phyloP scores from a whole-genome alignment of 2,888 invertebrate genomes.

The Ophonus ardosiacus region DNA sequence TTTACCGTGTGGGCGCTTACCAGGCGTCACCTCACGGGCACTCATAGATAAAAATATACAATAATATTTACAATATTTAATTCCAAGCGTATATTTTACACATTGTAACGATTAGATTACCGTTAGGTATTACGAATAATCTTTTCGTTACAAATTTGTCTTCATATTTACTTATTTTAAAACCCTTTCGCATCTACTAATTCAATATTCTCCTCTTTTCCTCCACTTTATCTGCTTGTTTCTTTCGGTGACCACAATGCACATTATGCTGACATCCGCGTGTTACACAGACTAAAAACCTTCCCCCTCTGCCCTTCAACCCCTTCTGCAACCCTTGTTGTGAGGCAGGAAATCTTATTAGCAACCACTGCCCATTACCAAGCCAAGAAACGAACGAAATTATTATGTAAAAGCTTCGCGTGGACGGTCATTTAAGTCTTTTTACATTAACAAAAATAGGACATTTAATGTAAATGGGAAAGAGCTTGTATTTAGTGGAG shows the following conservation, averaged over 20 bases:
- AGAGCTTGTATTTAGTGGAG: background rate
- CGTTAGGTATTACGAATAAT: too few species aligned
- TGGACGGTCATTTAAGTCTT: background rate
- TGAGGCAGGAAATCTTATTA: slow-evolving; percentile 66
- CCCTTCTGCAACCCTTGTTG: background rate
- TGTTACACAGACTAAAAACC: background rate
- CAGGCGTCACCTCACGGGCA: too few species aligned
- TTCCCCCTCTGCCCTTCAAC: background rate
- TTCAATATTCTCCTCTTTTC: background rate
- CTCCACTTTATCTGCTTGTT: background rate
- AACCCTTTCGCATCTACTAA: background rate
- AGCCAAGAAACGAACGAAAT: slow-evolving; percentile 14
- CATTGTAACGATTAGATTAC: too few species aligned
- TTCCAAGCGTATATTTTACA: too few species aligned
- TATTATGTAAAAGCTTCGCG: slow-evolving; percentile 11
- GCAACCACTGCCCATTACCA: slow-evolving; percentile 68
- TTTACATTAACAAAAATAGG: background rate
- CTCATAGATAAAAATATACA: too few species aligned
- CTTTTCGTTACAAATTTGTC: too few species aligned
- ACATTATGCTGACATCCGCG: background rate
- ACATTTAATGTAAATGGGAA: background rate
- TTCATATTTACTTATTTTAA: background rate
- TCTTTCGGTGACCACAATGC: background rate
- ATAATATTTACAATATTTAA: too few species aligned
- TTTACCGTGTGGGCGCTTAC: too few species aligned